Evolutionary conservation across 2,797 vertebrate genomes (phyloP).

Genomic region (Xenentodon cancila): DNA sequence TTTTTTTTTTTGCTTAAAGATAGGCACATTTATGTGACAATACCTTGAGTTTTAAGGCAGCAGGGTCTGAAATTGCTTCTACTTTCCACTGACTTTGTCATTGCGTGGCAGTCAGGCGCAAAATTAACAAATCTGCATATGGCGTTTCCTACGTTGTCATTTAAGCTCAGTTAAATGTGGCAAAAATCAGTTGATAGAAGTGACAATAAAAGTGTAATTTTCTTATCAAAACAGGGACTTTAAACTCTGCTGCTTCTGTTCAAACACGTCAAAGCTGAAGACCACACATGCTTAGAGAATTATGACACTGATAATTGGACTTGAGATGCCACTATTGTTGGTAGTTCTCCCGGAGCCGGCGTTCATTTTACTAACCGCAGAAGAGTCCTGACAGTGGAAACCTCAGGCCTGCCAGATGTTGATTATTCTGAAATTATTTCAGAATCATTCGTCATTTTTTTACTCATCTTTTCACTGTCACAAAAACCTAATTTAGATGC

Average conservation of each 20-base stretch:
- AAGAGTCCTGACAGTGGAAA: conserved; percentile 32
- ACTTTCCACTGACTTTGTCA: conserved; percentile 35
- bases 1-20: conserved; percentile 5
- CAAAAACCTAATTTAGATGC: too few relatives aligned
- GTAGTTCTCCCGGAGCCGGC: conserved; percentile 26
- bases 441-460: not conserved
- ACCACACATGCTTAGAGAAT: conserved; percentile 40
- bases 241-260: conserved; percentile 12
- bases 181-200: conserved; percentile 7
- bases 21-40: conserved; percentile 4
- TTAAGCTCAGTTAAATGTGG: conserved; percentile 29
- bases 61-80: conserved; percentile 47
- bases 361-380: conserved; percentile 48
- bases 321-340: conserved; percentile 33
- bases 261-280: not conserved
- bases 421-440: conserved; percentile 37
- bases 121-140: conserved; percentile 49
- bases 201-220: conserved; percentile 43
- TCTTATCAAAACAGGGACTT: conserved; percentile 34
- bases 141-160: conserved; percentile 15
- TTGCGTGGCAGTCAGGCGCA: conserved; percentile 42
- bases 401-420: conserved; percentile 22
- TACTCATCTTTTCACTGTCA: too few relatives aligned
- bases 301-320: conserved; percentile 54
- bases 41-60: conserved; percentile 26